Evolutionary conservation across 1,140 invertebrate species (phyloP), one percentile per base, ranked within the genome.

Genomic region (Nymphalis io): DNA sequence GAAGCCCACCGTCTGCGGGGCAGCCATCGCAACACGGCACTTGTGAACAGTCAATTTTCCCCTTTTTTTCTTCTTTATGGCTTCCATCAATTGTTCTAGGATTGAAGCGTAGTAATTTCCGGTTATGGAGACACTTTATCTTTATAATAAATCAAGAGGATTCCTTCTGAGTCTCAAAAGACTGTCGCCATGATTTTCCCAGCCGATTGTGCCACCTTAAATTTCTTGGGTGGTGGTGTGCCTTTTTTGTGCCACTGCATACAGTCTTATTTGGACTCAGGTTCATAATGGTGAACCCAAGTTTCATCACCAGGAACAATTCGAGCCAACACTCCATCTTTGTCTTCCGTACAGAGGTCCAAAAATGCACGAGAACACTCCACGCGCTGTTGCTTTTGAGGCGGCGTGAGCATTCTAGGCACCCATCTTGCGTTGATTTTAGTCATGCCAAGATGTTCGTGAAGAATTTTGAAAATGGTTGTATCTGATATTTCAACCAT

Each of bases 171-270:
- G 75, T 89, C 76, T 82, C 60, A 67, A 61, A 61, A 61, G n/a
- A 62, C 46, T 8, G 60, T 70, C 6, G 74, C 67, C 55, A 60
- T 73, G 4, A 73, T 39, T 53, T 64, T 73, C 8, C 60, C 39
- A 23, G 68, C 69, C 12, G 70, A 73, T 40, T 38, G 42, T 58
- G 70, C 39, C 6, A 71, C 39, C 1, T 42, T 42, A 12, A 42
- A 42, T 13, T 42, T 42, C 12, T 87, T 83, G 72, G 83, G 73
- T 51, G 70, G 69, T 0, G 38, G 12, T 76, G 73, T 74, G n/a
- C 65, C 72, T 3, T 46, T 60, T 53, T 11, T 20, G 70, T 27
- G 70, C 83, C 80, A 89, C 78, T 89, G 77, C 74, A 79, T 42
- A 3, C 10, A 42, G 10, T 42, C 39, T 42, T 42, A 13, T 13